phyloP scores from a whole-genome alignment of 2,888 invertebrate genomes.

The Phyllotreta striolata region DNA sequence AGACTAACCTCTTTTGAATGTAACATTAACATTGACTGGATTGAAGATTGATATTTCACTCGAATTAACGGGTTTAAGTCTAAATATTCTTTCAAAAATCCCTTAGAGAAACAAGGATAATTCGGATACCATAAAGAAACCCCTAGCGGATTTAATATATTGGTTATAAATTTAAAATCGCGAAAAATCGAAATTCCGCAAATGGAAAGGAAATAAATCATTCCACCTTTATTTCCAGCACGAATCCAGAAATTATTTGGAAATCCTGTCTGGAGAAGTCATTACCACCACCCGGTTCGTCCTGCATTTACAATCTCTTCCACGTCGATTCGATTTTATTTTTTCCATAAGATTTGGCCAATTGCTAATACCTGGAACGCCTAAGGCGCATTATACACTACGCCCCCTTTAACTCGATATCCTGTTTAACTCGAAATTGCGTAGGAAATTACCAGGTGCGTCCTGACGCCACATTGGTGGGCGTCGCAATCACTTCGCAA shows the following conservation, averaged over 20 bases:
- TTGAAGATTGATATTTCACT: not conserved
- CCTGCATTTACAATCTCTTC: constrained; percentile 3
- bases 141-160: no score
- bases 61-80: no score
- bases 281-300: constrained; percentile 12
- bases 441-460: constrained; percentile 54
- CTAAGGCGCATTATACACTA: constrained; percentile 46
- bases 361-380: constrained; percentile 43
- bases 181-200: constrained; percentile 5
- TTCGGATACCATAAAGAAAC: no score
- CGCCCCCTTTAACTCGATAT: constrained; percentile 53
- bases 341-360: constrained; percentile 38
- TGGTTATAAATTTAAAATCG: no score
- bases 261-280: constrained; percentile 17
- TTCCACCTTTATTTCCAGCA: constrained; percentile 17
- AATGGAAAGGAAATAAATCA: constrained; percentile 10
- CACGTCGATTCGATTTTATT: constrained; percentile 11
- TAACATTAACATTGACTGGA: not conserved
- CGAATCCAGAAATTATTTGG: constrained; percentile 1
- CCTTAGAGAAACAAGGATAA: no score
- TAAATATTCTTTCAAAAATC: no score
- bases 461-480: constrained; percentile 48
- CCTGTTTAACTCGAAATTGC: constrained; percentile 51
- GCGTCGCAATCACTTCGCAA: constrained; percentile 34
- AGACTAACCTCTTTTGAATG: not conserved